Evolutionary conservation across 2,113 vertebrate genomes (phyloP).

Genomic region (Lepus europaeus): DNA sequence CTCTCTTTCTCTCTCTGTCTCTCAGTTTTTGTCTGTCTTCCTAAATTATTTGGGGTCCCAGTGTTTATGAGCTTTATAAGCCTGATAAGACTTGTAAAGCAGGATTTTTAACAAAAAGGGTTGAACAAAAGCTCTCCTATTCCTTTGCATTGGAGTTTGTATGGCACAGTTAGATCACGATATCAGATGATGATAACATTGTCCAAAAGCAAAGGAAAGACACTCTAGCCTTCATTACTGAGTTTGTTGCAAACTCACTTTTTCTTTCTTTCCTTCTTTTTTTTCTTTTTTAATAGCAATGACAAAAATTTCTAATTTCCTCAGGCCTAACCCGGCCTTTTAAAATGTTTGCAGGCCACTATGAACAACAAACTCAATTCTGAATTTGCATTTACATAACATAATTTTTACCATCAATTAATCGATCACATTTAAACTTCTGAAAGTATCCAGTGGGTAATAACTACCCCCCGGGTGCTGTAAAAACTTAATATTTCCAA

Average conservation of each 20-base stretch:
- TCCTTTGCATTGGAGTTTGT: conserved; percentile 84
- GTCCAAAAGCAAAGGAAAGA: conserved; percentile 51
- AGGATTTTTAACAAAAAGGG: conserved; percentile 69
- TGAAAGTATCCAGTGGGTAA: conserved; percentile 84
- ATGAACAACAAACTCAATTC: conserved; percentile 82
- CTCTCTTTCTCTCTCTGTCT: conserved; percentile 29
- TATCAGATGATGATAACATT: conserved; percentile 77
- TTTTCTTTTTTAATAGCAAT: conserved; percentile 79
- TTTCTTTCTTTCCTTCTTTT: conserved; percentile 60
- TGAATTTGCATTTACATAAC: conserved; percentile 88
- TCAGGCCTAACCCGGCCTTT: conserved; percentile 86
- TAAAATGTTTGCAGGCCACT: conserved; percentile 84
- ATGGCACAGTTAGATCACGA: conserved; percentile 83
- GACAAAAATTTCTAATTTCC: conserved; percentile 82
- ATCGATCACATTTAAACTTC: conserved; percentile 88
- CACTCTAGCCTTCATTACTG: conserved; percentile 64
- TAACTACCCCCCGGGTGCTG: conserved; percentile 79
- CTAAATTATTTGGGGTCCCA: conserved; percentile 72
- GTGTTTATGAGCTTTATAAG: conserved; percentile 82
- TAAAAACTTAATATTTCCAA: conserved; percentile 82
- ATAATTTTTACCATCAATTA: conserved; percentile 89
- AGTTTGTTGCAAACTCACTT: conserved; percentile 70
- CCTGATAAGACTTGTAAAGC: conserved; percentile 69
- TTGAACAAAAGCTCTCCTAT: conserved; percentile 81
- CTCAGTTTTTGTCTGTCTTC: conserved; percentile 72